Base-by-base conservation (phyloP, 2,888 invertebrate genomes). In the Drosophila picticornis region DNA sequence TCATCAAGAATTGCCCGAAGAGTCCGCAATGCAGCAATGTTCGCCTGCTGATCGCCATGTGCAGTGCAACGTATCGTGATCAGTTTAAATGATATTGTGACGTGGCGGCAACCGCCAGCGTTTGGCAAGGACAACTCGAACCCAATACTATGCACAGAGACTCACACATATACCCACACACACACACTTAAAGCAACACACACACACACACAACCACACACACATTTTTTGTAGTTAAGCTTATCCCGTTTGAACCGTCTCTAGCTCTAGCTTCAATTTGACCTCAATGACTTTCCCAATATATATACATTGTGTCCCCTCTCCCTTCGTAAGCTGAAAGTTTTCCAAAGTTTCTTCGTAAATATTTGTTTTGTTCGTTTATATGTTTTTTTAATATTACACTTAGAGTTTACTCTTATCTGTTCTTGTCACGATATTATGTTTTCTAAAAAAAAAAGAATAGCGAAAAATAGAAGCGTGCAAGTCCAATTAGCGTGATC, bases 1-100 rank as follows among this genome's bases (percentile, higher is more conserved):
- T 96, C 93, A 95, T 97, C 52, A 91, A 94, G 29, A 93, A 94
- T 13, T 95, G 96, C 92, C 96, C 97, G 0, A 94, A 94, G 61
- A 95, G 96, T 91, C 94, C 95, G 85, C 95, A 96, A 55, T 92
- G 91, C 75, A 93, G 93, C 69, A 93, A 93, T 72, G 91, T 93
- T 16, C 92, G 93, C 29, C 91, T 93, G 84, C 79, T 93, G 31
- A 92, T 93, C 57, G 79, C 79, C 40, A 69, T 79, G 79, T 79
- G 81, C 72, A 72, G 27, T 36, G 77, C 81, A n/a, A 95, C 94
- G 10, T 92, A 86, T 63, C 90, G 87, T 63, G 92, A 91, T 74
- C 91, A 92, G 74, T 90, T 92, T 61, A 91, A 92, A 92, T 89
- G 88, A 84, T 83, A 88, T 75, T 74, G 63, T 32, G 85, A 85